Conservation (phyloP, 2,797 vertebrate genomes). For the Psittacula echo region DNA sequence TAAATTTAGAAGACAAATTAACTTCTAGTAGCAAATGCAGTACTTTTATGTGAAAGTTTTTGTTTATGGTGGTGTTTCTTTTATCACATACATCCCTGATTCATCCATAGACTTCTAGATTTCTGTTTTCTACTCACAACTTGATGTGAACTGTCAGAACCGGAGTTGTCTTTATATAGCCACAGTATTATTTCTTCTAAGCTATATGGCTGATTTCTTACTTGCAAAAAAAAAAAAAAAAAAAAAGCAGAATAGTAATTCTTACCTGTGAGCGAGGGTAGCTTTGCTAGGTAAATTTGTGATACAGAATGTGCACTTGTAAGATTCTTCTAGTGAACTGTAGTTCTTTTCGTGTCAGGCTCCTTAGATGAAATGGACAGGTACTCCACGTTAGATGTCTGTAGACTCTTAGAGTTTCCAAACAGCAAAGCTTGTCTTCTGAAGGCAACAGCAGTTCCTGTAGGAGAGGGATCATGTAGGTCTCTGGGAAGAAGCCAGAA, state of each 20-base stretch:
- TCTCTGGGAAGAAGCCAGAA: background rate
- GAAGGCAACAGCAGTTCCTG: background rate
- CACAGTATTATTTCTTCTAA: background rate
- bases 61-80: background rate
- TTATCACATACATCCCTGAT: accelerated
- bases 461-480: background rate
- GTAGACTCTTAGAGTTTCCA: background rate
- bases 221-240: background rate
- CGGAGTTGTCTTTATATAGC: background rate
- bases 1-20: constrained; percentile 13
- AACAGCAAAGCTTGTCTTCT: background rate
- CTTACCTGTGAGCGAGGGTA: background rate
- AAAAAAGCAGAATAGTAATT: background rate
- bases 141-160: background rate
- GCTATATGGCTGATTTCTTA: background rate
- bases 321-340: background rate
- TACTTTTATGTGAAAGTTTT: background rate
- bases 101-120: background rate
- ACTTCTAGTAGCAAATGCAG: background rate
- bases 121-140: background rate
- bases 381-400: background rate
- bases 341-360: too few species aligned
- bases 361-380: background rate
- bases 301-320: accelerated
- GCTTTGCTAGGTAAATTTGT: background rate